These are phyloP conservation scores for Drosophila subsilvestris DNA, from an alignment of 2,888 invertebrate species.

Conservation along the genomic window DNA sequence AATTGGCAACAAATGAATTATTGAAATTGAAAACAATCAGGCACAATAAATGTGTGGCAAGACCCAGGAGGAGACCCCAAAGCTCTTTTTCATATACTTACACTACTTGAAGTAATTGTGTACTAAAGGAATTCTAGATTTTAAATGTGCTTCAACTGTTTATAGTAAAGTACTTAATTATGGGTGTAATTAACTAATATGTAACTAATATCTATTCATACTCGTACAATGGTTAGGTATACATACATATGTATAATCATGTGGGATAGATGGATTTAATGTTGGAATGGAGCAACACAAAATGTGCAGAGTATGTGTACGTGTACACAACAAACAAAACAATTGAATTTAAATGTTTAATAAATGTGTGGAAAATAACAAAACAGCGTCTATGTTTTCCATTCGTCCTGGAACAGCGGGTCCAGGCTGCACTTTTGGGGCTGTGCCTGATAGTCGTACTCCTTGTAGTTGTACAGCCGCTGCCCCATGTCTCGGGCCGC, in stretches of 20 bases:
- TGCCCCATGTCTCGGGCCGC: conserved; percentile 55
- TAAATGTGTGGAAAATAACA: conserved; percentile 75
- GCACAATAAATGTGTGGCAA: conserved; percentile 69
- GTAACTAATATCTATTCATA: conserved; percentile 51
- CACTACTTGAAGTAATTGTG: conserved; percentile 74
- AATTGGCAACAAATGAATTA: conserved; percentile 56
- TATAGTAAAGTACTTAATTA: conserved; percentile 71
- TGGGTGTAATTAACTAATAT: conserved; percentile 70
- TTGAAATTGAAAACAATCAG: conserved; percentile 68
- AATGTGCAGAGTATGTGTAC: conserved; percentile 56
- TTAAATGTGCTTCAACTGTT: conserved; percentile 74
- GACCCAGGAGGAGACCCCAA: conserved; percentile 31
- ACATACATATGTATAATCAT: conserved; percentile 40
- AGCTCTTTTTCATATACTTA: conserved; percentile 58
- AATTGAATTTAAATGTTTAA: conserved; percentile 79
- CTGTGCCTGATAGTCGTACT: conserved; percentile 32
- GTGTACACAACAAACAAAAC: conserved; percentile 61
- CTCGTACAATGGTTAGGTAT: conserved; percentile 57
- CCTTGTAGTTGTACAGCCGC: conserved; percentile 36
- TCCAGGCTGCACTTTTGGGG: conserved; percentile 55
- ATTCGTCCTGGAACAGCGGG: conserved; percentile 55
- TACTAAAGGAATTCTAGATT: conserved; percentile 64
- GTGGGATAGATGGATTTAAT: conserved; percentile 20
- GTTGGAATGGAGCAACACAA: conserved; percentile 44
- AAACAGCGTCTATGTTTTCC: conserved; percentile 9